Evolutionary conservation across 2,888 invertebrate genomes (phyloP).

Genomic region (Arctia plantaginis): DNA sequence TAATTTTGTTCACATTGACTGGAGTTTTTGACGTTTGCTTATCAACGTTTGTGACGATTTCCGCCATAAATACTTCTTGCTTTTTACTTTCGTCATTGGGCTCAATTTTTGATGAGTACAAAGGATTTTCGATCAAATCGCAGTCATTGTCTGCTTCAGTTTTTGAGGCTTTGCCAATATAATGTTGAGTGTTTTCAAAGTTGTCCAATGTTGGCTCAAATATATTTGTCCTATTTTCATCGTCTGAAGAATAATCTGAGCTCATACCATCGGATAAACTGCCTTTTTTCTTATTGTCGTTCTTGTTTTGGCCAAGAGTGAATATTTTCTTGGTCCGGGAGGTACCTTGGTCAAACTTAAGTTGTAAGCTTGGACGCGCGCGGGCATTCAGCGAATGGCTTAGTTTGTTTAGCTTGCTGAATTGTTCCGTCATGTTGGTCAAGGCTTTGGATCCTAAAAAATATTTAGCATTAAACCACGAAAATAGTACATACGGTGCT

Average conservation of each 20-base stretch:
- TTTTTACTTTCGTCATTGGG: constrained; percentile 60
- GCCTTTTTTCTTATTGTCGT: constrained; percentile 87
- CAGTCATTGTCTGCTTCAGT: constrained; percentile 73
- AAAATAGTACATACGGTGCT: neutral
- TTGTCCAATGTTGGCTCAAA: constrained; percentile 84
- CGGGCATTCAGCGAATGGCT: constrained; percentile 88
- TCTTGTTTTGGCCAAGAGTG: constrained; percentile 79
- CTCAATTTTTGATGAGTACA: constrained; percentile 83
- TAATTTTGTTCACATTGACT: constrained; percentile 68
- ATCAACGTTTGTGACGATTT: constrained; percentile 69
- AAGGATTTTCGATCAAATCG: constrained; percentile 79
- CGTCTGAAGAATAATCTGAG: constrained; percentile 85
- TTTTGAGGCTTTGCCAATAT: constrained; percentile 72
- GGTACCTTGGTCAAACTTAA: constrained; percentile 80
- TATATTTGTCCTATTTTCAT: constrained; percentile 82
- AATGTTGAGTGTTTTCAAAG: constrained; percentile 82
- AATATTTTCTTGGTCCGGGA: constrained; percentile 83
- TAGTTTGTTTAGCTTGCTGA: constrained; percentile 93
- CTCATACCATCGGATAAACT: constrained; percentile 89
- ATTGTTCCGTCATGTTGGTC: constrained; percentile 94
- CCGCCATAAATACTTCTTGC: constrained; percentile 87
- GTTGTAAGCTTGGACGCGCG: constrained; percentile 82
- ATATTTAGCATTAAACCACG: neutral
- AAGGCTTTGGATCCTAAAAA: constrained; percentile 92
- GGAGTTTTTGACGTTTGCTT: constrained; percentile 73